Conservation (phyloP, 1,140 invertebrate species). For the Yoshiicerus persimilis region DNA sequence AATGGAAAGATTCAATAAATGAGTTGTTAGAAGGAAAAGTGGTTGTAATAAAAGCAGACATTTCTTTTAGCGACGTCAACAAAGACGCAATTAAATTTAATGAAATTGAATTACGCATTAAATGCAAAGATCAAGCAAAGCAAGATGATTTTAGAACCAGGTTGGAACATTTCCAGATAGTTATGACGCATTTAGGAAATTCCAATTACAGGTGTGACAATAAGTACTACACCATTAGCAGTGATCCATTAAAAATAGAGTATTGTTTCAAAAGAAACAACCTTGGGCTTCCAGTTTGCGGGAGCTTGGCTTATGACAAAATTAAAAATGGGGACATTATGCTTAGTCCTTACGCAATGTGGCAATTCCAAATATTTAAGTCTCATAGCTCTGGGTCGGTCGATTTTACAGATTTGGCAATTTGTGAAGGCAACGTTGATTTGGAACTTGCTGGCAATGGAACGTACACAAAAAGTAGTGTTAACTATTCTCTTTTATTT, state of each 20-base stretch:
- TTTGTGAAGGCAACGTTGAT: background rate
- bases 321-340: background rate
- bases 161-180: background rate
- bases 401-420: background rate
- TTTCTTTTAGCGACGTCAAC: background rate
- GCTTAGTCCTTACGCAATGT: constrained; percentile 20
- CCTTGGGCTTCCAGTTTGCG: background rate
- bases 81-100: constrained; percentile 24
- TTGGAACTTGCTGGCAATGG: background rate
- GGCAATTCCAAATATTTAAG: background rate
- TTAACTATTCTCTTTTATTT: too few relatives aligned
- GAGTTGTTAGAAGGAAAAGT: background rate
- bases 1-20: background rate
- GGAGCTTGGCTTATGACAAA: background rate
- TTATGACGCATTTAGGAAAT: constrained; percentile 1
- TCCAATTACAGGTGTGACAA: background rate
- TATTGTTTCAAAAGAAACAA: background rate
- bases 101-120: background rate
- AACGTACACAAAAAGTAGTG: background rate
- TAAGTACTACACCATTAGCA: background rate
- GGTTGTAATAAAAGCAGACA: background rate
- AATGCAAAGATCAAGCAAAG: background rate
- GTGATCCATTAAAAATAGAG: background rate
- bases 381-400: too few relatives aligned
- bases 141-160: background rate